These are phyloP conservation scores for Cotesia glomerata DNA, from an alignment of 1,140 invertebrate genomes.

Conservation along the genomic window DNA sequence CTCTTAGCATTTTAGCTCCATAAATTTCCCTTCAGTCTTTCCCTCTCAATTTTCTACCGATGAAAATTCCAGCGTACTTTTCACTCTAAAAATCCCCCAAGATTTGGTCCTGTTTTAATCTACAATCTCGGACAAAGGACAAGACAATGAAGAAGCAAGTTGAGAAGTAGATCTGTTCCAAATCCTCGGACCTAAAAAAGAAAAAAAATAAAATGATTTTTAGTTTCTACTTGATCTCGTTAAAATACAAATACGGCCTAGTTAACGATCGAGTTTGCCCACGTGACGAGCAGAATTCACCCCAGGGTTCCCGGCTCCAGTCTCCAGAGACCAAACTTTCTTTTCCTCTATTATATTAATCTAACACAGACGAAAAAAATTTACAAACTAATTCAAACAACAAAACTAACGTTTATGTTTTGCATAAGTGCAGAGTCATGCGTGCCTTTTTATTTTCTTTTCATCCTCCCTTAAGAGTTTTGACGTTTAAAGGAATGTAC, in stretches of 20 bases:
- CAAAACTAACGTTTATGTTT: conserved; percentile 62
- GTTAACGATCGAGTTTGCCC: conserved; percentile 46
- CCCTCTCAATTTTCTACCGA: neutral
- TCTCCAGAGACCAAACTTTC: neutral
- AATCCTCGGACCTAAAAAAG: no score
- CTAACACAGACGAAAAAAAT: conserved; percentile 2
- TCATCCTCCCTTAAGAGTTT: neutral
- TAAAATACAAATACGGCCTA: neutral
- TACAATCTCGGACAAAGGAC: neutral
- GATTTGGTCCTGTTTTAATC: conserved; percentile 26
- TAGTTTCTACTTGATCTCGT: conserved; percentile 12
- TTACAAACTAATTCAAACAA: conserved; percentile 58
- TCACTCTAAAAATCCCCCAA: conserved; percentile 8
- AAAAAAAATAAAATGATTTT: neutral
- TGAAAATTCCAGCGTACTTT: conserved; percentile 19
- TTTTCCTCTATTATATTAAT: neutral
- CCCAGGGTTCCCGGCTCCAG: conserved; percentile 33
- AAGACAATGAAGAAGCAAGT: neutral
- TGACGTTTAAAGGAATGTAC: neutral
- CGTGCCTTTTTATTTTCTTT: conserved; percentile 20
- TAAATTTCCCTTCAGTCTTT: neutral
- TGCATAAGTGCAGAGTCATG: conserved; percentile 57
- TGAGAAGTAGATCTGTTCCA: conserved; percentile 22
- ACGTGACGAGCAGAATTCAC: conserved; percentile 62
- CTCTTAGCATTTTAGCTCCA: conserved; percentile 8